Conservation (phyloP, 2,113 vertebrate genomes). For the Bagarius yarrelli region DNA sequence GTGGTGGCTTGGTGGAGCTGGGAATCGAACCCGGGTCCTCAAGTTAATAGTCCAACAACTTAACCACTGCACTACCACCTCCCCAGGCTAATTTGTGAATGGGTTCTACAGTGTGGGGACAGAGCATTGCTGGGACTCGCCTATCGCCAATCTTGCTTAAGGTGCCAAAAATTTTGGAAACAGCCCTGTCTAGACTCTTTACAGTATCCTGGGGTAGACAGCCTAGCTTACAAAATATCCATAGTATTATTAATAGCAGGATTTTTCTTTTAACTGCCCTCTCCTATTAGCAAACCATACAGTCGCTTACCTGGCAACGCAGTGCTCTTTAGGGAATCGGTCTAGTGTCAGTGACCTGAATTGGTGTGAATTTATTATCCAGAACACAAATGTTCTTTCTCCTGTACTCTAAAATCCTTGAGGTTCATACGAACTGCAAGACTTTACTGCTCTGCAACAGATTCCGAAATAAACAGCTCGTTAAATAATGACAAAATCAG, state of each 20-base stretch:
- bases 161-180: no score
- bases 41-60: no score
- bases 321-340: background rate
- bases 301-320: background rate
- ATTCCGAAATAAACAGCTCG: background rate
- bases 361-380: constrained; percentile 9
- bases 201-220: background rate
- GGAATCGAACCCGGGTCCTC: no score
- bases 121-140: no score
- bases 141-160: no score
- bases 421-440: constrained; percentile 8
- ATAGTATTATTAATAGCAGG: background rate
- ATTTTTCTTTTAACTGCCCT: constrained; percentile 2
- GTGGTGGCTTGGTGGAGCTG: no score
- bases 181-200: no score
- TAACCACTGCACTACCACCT: no score
- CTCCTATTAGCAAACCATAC: background rate
- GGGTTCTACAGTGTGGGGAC: no score
- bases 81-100: no score
- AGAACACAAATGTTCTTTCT: background rate
- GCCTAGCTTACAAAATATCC: background rate
- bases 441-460: background rate
- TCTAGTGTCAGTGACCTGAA: background rate
- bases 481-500: background rate
- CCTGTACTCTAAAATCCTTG: background rate